Base-by-base conservation (phyloP, 2,113 vertebrate genomes). In the Rhabdomys dilectus region DNA sequence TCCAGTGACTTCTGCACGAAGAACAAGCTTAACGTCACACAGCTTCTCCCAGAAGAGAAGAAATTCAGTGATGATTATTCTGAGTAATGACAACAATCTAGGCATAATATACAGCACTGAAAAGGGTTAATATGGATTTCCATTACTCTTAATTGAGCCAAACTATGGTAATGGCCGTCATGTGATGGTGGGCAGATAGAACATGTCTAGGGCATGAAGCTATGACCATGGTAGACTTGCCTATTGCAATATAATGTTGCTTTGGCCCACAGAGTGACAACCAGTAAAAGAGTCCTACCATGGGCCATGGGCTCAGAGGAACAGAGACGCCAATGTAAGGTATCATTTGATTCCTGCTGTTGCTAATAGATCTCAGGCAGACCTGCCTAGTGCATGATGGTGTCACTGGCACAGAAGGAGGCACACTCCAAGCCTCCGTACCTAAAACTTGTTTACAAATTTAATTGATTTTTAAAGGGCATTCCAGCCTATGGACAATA, bases 301-400 rank as follows among this genome's bases (percentile, higher is more conserved):
- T 15, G 7, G 2, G 12, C 4, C 2, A 11, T 2, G 2, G 36
- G 12, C 11, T 42, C 36, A 48, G 58, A 34, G 60, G 3, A 36
- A 36, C 3, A 11, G 9, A 31, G 42, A 56, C 7, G 11, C 5
- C 60, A 45, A 1, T 0, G 22, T 0, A 11, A 56, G 29, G 1
- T 2, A 12, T 7, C 36, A 48, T 31, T 29, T 17, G n/a, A 36
- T 56, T 21, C 12, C 36, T 12, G 3, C 16, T 15, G 5, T 36
- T n/a, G 64, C 45, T 26, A 82, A 53, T 42, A 58, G 77, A 45
- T 77, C 77, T 15, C 60, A 66, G 60, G 60, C 60, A 66, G 82
- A 39, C 39, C 60, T 34, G 64, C 17, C 39, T 66, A 64, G 60
- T 56, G 1, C 8, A 4, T 51, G 64, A 26, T n/a, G 21, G 21